phyloP scores from a whole-genome alignment of 2,797 vertebrate species.

The Diplodus puntazzo region DNA sequence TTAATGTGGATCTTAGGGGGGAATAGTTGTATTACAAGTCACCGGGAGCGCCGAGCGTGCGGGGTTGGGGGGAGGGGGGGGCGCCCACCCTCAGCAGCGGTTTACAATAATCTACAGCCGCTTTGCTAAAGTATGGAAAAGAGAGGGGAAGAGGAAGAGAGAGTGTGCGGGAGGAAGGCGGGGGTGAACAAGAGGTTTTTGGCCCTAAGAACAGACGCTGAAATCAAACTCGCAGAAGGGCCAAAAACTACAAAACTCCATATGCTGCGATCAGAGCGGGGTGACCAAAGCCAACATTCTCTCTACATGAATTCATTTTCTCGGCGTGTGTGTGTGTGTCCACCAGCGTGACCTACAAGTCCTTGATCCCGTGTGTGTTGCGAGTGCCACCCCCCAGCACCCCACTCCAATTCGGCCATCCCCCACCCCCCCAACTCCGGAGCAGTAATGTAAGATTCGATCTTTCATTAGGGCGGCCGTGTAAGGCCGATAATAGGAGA shows the following conservation, averaged over 20 bases:
- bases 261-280: conserved; percentile 55
- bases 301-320: conserved; percentile 16
- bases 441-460: conserved; percentile 73
- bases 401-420: not conserved
- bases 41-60: conserved; percentile 65
- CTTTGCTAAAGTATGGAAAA: conserved; percentile 59
- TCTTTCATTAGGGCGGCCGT: conserved; percentile 76
- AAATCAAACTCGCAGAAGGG: conserved; percentile 48
- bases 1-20: conserved; percentile 84
- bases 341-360: conserved; percentile 22
- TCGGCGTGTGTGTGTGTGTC: not conserved
- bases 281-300: conserved; percentile 35
- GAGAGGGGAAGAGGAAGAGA: conserved; percentile 3
- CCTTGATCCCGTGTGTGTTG: conserved; percentile 11
- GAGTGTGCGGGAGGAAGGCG: not conserved
- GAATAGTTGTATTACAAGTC: conserved; percentile 85
- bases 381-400: conserved; percentile 14
- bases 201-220: conserved; percentile 55
- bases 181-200: conserved; percentile 19
- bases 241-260: conserved; percentile 63
- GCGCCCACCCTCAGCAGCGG: conserved; percentile 68
- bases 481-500: conserved; percentile 77
- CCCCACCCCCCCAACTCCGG: not conserved
- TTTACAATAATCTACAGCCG: conserved; percentile 81
- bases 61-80: conserved; percentile 24